Base-by-base conservation (phyloP, 2,888 invertebrate genomes). In the Tipula confusa region DNA sequence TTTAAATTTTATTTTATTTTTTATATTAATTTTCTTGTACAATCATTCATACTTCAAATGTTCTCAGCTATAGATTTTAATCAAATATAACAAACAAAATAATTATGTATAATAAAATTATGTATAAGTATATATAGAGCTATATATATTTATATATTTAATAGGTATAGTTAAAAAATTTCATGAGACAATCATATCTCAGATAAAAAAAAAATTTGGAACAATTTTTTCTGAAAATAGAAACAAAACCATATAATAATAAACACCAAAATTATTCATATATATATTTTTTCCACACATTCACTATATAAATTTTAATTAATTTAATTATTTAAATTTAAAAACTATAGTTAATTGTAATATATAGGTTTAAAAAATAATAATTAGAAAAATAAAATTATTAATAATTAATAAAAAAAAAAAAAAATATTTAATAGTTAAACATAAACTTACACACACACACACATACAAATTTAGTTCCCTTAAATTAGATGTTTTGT, bases 41-140 rank as follows among this genome's bases (percentile, higher is more conserved):
- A 38, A 13, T 43, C 43, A 43, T 43, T 43, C 43, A 43, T 43
- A 43, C 43, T 15, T 43, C 43, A 43, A 64, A 64, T 64, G 64
- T 64, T 9, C 64, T 64, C 64, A 64, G 18, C 24, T 64, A n/a
- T n/a, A 64, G 64, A 64, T 64, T 64, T 64, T 18, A 64, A 24
- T 64, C 64, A 64, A 64, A 64, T 64, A 64, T 64, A 64, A 64
- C 64, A 64, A 64, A 64, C 64, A 64, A 64, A 64, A 64, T 64
- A 64, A 9, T n/a, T n/a, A n/a, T n/a, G n/a, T n/a, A n/a, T 38
- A 43, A 43, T 43, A 43, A 43, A 64, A 64, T 24, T 64, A 64
- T 43, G 36, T 43, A 43, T 43, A 43, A 43, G 5, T 5, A 11
- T 43, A 38, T 38, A 43, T n/a, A n/a, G n/a, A n/a, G n/a, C n/a